Conservation (phyloP, 2,113 vertebrate species). For the Natator depressus region DNA sequence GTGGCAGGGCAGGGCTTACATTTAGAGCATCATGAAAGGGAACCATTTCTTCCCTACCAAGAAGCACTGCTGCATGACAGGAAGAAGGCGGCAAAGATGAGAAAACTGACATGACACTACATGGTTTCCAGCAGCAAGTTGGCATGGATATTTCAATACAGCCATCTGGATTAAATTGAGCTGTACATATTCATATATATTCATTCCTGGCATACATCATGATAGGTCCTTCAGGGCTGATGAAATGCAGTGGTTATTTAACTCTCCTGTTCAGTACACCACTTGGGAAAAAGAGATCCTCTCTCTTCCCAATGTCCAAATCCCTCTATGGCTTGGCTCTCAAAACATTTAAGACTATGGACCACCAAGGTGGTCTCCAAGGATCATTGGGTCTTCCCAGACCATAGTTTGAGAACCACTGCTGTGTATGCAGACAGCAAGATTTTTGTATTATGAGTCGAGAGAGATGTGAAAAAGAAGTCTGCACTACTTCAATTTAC, state of each 20-base stretch:
- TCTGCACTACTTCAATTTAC: constrained; percentile 44
- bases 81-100: neutral
- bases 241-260: neutral
- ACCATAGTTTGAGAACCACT: neutral
- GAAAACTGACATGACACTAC: neutral
- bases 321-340: neutral
- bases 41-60: neutral
- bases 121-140: neutral
- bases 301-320: neutral
- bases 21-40: neutral
- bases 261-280: neutral
- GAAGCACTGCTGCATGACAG: neutral
- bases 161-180: neutral
- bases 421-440: neutral
- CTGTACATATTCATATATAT: neutral
- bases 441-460: constrained; percentile 32
- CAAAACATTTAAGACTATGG: neutral
- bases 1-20: rapidly evolving
- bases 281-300: neutral
- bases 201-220: neutral
- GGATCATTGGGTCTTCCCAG: neutral
- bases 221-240: neutral
- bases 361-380: constrained; percentile 33
- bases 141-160: neutral
- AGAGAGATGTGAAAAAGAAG: constrained; percentile 21